Evolutionary conservation across 2,888 invertebrate species (phyloP).

Genomic region (Lumbricus terrestris): DNA sequence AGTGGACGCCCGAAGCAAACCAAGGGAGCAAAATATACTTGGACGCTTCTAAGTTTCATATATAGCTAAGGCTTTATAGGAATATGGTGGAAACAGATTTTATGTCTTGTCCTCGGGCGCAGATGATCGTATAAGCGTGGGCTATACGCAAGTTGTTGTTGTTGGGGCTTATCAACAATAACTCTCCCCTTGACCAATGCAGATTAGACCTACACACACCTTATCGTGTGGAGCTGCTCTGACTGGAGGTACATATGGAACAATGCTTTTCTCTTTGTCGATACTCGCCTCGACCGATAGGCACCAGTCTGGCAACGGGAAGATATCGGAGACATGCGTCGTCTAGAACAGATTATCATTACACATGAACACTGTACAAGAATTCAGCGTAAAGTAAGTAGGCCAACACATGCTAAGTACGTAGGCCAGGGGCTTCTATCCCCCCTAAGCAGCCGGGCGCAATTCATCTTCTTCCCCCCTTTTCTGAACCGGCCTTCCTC

Average conservation of each 20-base stretch:
- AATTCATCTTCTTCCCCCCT: no score
- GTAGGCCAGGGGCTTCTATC: no score
- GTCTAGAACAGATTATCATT: background rate
- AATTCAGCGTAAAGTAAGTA: no score
- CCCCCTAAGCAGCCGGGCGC: no score
- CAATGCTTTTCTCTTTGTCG: constrained; percentile 15
- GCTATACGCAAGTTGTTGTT: background rate
- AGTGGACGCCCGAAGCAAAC: no score
- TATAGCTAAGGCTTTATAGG: background rate
- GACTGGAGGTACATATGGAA: constrained; percentile 13
- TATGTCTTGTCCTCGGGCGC: background rate
- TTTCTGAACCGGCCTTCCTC: no score
- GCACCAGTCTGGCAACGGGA: constrained; percentile 8
- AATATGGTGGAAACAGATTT: background rate
- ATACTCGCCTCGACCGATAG: constrained; percentile 9
- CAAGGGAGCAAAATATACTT: no score
- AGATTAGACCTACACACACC: constrained; percentile 3
- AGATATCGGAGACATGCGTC: background rate
- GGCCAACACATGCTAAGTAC: no score
- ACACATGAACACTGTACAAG: background rate
- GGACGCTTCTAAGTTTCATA: background rate
- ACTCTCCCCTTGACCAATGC: background rate
- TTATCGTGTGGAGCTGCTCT: constrained; percentile 14
- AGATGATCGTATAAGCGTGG: background rate
- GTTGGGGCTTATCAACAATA: background rate